Evolutionary conservation across 2,888 invertebrate genomes (phyloP).

Genomic region (Thereva nobilitata): DNA sequence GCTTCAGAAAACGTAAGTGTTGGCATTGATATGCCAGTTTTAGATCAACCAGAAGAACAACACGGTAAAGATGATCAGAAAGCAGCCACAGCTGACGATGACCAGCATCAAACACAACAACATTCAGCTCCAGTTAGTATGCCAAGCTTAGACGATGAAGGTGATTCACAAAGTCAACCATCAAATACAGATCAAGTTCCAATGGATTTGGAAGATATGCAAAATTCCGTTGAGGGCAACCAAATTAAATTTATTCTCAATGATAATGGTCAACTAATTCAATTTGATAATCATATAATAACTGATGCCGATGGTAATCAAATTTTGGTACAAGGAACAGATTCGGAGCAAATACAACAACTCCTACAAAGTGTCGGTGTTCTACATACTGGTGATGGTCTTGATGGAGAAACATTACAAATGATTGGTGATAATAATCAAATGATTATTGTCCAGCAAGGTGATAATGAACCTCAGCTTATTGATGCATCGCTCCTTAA

Average conservation of each 20-base stretch:
- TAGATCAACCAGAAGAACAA: constrained; percentile 55
- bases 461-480: constrained; percentile 57
- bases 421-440: constrained; percentile 59
- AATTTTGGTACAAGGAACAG: constrained; percentile 55
- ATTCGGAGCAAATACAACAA: constrained; percentile 59
- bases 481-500: constrained; percentile 58
- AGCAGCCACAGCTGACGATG: constrained; percentile 32
- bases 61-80: constrained; percentile 42
- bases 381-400: constrained; percentile 56
- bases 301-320: constrained; percentile 59
- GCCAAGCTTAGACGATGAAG: constrained; percentile 59
- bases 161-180: constrained; percentile 49
- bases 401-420: constrained; percentile 58
- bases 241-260: constrained; percentile 59
- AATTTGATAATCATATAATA: constrained; percentile 58
- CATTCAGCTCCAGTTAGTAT: constrained; percentile 55
- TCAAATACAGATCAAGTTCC: constrained; percentile 51
- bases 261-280: constrained; percentile 57
- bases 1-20: constrained; percentile 48
- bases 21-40: constrained; percentile 58
- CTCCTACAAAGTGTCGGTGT: constrained; percentile 58
- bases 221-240: constrained; percentile 57
- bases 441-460: constrained; percentile 58
- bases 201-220: constrained; percentile 59
- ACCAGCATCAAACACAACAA: constrained; percentile 36